Conservation (phyloP, 2,113 vertebrate species). For the Uria aalge region DNA sequence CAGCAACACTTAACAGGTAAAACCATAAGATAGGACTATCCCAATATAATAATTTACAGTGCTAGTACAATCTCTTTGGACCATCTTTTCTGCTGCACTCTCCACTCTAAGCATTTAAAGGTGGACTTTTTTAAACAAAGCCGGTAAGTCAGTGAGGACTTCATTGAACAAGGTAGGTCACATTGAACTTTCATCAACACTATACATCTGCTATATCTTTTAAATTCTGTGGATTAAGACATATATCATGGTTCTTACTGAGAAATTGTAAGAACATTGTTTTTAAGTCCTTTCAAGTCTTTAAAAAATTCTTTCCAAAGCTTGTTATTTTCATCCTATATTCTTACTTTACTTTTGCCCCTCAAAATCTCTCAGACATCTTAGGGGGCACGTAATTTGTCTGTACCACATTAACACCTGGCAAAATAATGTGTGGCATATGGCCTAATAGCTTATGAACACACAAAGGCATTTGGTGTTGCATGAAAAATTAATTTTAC, state of each 20-base stretch:
- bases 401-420: background rate
- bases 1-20: background rate
- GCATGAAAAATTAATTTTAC: constrained; percentile 13
- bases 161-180: background rate
- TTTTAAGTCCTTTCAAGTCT: background rate
- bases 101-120: background rate
- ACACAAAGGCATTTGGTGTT: background rate
- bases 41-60: background rate
- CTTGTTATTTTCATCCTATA: background rate
- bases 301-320: background rate
- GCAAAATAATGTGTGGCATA: constrained; percentile 22
- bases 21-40: background rate
- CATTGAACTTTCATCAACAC: background rate
- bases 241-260: background rate
- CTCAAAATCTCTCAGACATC: background rate
- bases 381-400: background rate
- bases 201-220: background rate
- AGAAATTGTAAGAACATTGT: background rate
- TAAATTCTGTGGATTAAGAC: background rate
- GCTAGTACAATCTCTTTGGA: background rate
- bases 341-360: background rate
- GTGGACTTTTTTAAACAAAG: background rate
- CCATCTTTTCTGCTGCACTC: background rate
- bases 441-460: background rate
- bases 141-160: background rate